phyloP scores from a whole-genome alignment of 2,797 vertebrate species.

The Parauchenoglanis ngamensis region DNA sequence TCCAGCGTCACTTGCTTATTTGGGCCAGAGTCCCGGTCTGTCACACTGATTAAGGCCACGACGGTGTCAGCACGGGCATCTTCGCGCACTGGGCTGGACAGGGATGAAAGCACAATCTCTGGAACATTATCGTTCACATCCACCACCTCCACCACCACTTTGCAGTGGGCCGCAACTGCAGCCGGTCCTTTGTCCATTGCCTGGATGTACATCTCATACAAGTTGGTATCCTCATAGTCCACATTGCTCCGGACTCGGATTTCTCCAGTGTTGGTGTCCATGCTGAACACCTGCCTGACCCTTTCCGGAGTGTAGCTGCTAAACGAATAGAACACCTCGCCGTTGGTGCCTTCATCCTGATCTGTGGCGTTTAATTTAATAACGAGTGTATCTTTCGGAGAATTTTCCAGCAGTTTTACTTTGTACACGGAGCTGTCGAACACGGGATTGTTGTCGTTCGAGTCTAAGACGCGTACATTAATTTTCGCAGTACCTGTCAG shows the following conservation, averaged over 20 bases:
- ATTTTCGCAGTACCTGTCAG: constrained; percentile 87
- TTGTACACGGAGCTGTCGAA: constrained; percentile 92
- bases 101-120: constrained; percentile 87
- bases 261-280: constrained; percentile 88
- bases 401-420: constrained; percentile 89
- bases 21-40: constrained; percentile 88
- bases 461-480: constrained; percentile 88
- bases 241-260: constrained; percentile 88
- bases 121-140: constrained; percentile 95
- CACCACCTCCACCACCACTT: constrained; percentile 91
- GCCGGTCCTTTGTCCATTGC: constrained; percentile 92
- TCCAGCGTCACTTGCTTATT: constrained; percentile 90
- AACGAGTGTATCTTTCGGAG: constrained; percentile 83
- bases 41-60: constrained; percentile 94
- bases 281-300: constrained; percentile 91
- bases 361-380: constrained; percentile 92
- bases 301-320: constrained; percentile 92
- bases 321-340: constrained; percentile 90
- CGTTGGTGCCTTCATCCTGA: constrained; percentile 91
- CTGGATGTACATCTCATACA: constrained; percentile 95
- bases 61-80: constrained; percentile 89
- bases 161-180: constrained; percentile 91
- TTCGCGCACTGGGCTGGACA: constrained; percentile 92
- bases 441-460: constrained; percentile 91
- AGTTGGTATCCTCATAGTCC: constrained; percentile 93